Conservation (phyloP, 2,113 vertebrate species). For the Cyprinodon tularosa region DNA sequence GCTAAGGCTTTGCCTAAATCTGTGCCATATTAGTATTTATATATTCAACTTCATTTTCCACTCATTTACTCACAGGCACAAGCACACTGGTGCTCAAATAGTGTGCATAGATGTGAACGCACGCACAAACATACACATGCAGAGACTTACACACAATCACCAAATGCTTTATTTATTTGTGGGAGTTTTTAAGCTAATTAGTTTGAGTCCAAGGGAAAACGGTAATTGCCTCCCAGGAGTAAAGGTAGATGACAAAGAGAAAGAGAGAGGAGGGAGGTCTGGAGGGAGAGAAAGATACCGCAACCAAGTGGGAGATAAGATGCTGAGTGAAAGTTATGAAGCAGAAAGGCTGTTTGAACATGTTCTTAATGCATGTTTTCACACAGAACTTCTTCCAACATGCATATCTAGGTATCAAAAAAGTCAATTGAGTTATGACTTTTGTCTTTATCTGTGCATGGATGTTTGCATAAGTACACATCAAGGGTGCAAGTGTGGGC, state of each 20-base stretch:
- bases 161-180: slow-evolving; percentile 79
- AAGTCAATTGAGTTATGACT: slow-evolving; percentile 12
- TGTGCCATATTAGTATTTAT: slow-evolving; percentile 75
- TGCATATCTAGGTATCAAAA: slow-evolving; percentile 9
- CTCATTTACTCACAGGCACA: slow-evolving; percentile 50
- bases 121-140: slow-evolving; percentile 14
- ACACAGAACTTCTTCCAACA: slow-evolving; percentile 5
- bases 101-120: slow-evolving; percentile 19
- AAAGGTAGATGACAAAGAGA: slow-evolving; percentile 65
- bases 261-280: slow-evolving; percentile 40
- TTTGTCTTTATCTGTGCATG: slow-evolving; percentile 6
- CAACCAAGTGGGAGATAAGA: slow-evolving; percentile 25
- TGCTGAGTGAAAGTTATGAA: slow-evolving; percentile 37
- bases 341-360: slow-evolving; percentile 19
- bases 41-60: slow-evolving; percentile 69
- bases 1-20: slow-evolving; percentile 56
- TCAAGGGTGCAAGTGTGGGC: slow-evolving; percentile 33
- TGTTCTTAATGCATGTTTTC: slow-evolving; percentile 24
- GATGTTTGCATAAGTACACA: neutral
- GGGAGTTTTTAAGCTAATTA: slow-evolving; percentile 82
- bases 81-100: slow-evolving; percentile 36
- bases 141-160: slow-evolving; percentile 23
- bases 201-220: slow-evolving; percentile 77
- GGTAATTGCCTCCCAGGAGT: slow-evolving; percentile 83
- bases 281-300: slow-evolving; percentile 30